A percentile compares a stretch with the other conserved stretches of the same genome.
Conservation (phyloP, 2,113 vertebrate species). For the Oostethus manadensis region DNA sequence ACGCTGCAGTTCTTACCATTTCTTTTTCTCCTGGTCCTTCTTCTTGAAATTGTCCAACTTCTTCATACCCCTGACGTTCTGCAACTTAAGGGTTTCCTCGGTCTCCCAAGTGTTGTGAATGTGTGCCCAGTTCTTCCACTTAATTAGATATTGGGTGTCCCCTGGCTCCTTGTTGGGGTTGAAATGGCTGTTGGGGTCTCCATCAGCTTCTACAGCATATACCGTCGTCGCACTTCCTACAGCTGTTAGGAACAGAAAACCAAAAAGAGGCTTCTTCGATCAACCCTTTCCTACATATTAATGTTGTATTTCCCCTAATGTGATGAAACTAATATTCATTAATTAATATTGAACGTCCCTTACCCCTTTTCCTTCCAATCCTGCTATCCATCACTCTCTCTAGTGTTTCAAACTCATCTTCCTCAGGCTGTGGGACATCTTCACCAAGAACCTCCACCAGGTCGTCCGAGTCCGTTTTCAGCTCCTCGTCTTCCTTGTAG, state of each 20-base stretch:
- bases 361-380: constrained; percentile 89
- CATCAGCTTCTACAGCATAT: constrained; percentile 94
- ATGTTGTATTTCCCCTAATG: neutral
- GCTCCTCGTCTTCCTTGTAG: constrained; percentile 96
- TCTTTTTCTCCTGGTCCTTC: constrained; percentile 91
- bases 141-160: constrained; percentile 92
- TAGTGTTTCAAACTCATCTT: constrained; percentile 97
- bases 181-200: constrained; percentile 87
- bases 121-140: constrained; percentile 99
- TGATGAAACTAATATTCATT: neutral
- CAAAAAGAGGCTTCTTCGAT: neutral
- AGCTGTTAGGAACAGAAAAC: constrained; percentile 61
- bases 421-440: constrained; percentile 90
- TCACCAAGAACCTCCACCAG: constrained; percentile 91
- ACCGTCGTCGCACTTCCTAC: constrained; percentile 93
- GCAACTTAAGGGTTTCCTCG: constrained; percentile 90
- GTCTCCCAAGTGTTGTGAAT: constrained; percentile 99
- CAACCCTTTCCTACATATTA: neutral
- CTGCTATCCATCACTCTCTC: constrained; percentile 93
- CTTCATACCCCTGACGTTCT: constrained; percentile 98
- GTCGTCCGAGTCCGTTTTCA: constrained; percentile 97
- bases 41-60: constrained; percentile 98
- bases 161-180: constrained; percentile 81
- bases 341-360: neutral
- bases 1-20: constrained; percentile 74